These are phyloP conservation scores for Cathartes aura DNA, from an alignment of 2,113 vertebrate species.

Conservation along the genomic window DNA sequence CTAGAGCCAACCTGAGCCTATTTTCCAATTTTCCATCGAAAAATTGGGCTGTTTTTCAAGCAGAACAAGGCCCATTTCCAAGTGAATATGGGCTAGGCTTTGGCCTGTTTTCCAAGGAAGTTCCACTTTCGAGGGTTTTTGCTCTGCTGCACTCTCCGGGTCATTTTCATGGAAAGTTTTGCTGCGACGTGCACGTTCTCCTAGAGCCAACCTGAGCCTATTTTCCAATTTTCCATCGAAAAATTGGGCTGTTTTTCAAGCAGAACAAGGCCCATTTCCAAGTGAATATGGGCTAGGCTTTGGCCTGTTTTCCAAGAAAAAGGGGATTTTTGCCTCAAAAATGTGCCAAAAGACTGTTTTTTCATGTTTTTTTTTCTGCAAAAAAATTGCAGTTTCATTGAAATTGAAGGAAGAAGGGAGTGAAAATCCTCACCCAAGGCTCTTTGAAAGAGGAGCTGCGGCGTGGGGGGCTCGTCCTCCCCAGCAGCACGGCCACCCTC, in stretches of 20 bases:
- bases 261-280: slow-evolving; percentile 13
- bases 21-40: slow-evolving; percentile 37
- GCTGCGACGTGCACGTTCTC: accelerated
- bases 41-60: slow-evolving; percentile 38
- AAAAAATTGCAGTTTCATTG: slow-evolving; percentile 2
- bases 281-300: neutral
- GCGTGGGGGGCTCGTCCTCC: neutral
- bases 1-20: neutral
- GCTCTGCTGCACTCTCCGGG: neutral
- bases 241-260: slow-evolving; percentile 38
- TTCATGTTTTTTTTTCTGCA: neutral
- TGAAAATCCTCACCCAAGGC: neutral
- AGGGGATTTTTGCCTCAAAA: slow-evolving; percentile 21
- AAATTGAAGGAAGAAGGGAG: neutral
- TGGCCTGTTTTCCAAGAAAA: slow-evolving; percentile 26
- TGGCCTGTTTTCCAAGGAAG: slow-evolving; percentile 34
- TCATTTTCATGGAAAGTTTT: slow-evolving; percentile 6
- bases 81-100: neutral
- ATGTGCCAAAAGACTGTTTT: slow-evolving; percentile 1
- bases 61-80: slow-evolving; percentile 13
- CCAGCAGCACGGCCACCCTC: neutral
- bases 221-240: slow-evolving; percentile 37
- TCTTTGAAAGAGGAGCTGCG: neutral
- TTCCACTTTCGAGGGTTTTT: neutral
- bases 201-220: neutral